Conservation (phyloP, 1,140 invertebrate genomes). For the Odontomachus brunneus region DNA sequence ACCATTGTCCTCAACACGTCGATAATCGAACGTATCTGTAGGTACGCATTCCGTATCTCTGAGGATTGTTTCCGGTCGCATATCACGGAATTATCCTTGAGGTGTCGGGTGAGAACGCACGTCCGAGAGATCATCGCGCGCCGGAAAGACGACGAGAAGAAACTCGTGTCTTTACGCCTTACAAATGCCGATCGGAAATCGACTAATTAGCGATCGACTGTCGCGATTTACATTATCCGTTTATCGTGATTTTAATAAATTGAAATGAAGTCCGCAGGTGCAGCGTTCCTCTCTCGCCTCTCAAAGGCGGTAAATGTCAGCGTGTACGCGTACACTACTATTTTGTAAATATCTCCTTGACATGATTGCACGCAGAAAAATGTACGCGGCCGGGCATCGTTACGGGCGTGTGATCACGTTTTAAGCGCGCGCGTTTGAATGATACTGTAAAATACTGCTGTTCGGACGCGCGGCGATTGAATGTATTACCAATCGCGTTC, state of each 20-base stretch:
- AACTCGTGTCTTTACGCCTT: slow-evolving; percentile 5
- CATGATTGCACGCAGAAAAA: slow-evolving; percentile 63
- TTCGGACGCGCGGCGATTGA: slow-evolving; percentile 48
- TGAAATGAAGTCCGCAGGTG: not conserved
- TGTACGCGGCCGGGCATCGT: slow-evolving; percentile 20
- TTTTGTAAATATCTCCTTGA: slow-evolving; percentile 68
- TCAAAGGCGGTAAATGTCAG: slow-evolving; percentile 43
- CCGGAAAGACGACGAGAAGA: not conserved
- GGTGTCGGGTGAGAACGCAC: no score
- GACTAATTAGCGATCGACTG: slow-evolving; percentile 11
- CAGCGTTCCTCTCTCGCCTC: not conserved
- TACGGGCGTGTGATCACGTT: slow-evolving; percentile 62
- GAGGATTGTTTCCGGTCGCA: no score
- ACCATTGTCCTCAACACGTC: slow-evolving; percentile 19
- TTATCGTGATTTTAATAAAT: slow-evolving; percentile 32
- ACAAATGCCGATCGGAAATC: not conserved
- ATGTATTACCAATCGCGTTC: slow-evolving; percentile 54
- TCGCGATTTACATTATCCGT: not conserved
- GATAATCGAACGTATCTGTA: no score
- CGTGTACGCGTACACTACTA: slow-evolving; percentile 29
- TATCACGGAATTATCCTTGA: no score
- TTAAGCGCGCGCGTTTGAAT: slow-evolving; percentile 50
- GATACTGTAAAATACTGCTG: slow-evolving; percentile 54
- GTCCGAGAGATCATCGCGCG: no score
- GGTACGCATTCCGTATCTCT: no score